Percentiles rank a stretch among this genome's conserved stretches.
phyloP scores from a whole-genome alignment of 2,797 vertebrate genomes.

The Clarias pachynema region DNA sequence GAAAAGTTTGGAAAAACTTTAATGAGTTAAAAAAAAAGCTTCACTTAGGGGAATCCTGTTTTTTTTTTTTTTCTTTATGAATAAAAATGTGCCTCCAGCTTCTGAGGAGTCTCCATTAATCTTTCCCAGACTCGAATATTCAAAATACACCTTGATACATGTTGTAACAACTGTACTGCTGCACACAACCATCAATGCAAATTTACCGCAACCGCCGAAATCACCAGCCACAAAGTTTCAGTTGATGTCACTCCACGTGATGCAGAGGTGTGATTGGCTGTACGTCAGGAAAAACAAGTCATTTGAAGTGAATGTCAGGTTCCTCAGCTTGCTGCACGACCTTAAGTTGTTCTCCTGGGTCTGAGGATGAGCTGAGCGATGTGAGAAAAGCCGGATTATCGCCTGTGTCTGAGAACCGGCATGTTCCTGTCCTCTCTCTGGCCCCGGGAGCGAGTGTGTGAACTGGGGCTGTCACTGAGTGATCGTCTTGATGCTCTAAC shows the following conservation, averaged over 20 bases:
- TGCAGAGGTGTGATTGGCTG: neutral
- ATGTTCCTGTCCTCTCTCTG: constrained; percentile 36
- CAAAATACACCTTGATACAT: neutral
- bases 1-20: neutral
- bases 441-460: constrained; percentile 61
- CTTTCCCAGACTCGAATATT: neutral
- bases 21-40: neutral
- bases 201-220: neutral
- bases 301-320: neutral
- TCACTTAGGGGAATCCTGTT: neutral
- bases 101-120: neutral
- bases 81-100: neutral
- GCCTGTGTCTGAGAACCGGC: constrained; percentile 59
- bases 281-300: neutral
- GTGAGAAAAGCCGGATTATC: constrained; percentile 70
- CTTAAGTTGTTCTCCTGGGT: constrained; percentile 47
- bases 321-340: constrained; percentile 52
- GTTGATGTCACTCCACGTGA: neutral
- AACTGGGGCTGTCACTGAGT: constrained; percentile 73
- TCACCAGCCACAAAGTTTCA: neutral
- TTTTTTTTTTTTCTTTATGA: neutral
- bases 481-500: constrained; percentile 76
- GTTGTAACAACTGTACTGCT: neutral
- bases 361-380: constrained; percentile 48
- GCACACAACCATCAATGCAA: neutral